These are phyloP conservation scores for Podotricha telesiphe DNA, from an alignment of 2,888 invertebrate genomes.

Conservation along the genomic window DNA sequence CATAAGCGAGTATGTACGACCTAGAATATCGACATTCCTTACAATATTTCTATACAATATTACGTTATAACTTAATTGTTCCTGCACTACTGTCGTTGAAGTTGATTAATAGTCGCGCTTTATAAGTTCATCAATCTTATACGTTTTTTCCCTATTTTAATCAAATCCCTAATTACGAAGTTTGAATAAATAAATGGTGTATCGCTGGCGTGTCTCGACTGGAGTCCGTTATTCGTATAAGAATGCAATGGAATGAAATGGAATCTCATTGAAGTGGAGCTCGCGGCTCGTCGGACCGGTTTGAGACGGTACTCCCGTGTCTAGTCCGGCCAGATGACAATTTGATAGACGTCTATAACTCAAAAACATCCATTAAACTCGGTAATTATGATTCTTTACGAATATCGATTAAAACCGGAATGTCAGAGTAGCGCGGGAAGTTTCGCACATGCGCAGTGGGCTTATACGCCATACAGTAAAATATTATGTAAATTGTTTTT, in stretches of 20 bases:
- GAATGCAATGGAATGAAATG: slow-evolving; percentile 81
- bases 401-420: slow-evolving; percentile 41
- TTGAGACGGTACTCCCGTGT: slow-evolving; percentile 63
- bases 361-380: slow-evolving; percentile 44
- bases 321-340: slow-evolving; percentile 69
- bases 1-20: no score
- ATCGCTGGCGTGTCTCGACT: slow-evolving; percentile 57
- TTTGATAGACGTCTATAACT: slow-evolving; percentile 68
- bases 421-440: slow-evolving; percentile 50
- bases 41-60: slow-evolving; percentile 47
- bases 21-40: slow-evolving; percentile 29
- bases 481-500: slow-evolving; percentile 9
- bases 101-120: slow-evolving; percentile 13
- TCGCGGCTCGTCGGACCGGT: slow-evolving; percentile 72
- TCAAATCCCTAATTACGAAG: slow-evolving; percentile 40
- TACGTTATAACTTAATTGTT: slow-evolving; percentile 54
- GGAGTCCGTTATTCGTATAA: slow-evolving; percentile 77
- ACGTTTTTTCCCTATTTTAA: slow-evolving; percentile 24
- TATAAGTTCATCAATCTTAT: slow-evolving; percentile 16
- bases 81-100: slow-evolving; percentile 28
- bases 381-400: slow-evolving; percentile 40
- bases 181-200: slow-evolving; percentile 46
- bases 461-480: slow-evolving; percentile 52
- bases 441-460: slow-evolving; percentile 58
- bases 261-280: slow-evolving; percentile 81